Evolutionary conservation across 2,113 vertebrate genomes (phyloP).

Genomic region (Eubucco bourcierii): DNA sequence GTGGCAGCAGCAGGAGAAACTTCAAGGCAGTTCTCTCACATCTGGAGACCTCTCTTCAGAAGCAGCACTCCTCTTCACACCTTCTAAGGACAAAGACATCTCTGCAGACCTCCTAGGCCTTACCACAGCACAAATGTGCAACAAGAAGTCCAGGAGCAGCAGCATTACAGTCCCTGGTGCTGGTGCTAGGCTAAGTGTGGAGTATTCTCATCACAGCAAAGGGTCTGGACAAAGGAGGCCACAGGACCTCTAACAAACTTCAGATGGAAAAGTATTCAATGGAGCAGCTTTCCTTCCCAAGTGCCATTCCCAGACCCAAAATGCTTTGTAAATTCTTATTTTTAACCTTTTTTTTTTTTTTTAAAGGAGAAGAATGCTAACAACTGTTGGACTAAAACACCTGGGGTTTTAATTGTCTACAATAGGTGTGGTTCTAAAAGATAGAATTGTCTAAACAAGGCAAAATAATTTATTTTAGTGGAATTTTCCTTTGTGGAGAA

Average conservation of each 20-base stretch:
- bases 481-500: slow-evolving; percentile 62
- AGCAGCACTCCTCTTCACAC: not conserved
- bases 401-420: not conserved
- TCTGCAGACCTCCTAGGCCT: not conserved
- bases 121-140: not conserved
- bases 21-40: not conserved
- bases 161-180: not conserved
- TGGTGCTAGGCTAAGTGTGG: not conserved
- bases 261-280: slow-evolving; percentile 33
- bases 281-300: slow-evolving; percentile 23
- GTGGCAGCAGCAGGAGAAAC: not conserved
- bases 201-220: not conserved
- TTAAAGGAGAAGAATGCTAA: not conserved
- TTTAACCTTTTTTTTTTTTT: not conserved
- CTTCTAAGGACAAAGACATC: not conserved
- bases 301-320: slow-evolving; percentile 7
- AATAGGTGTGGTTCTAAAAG: not conserved
- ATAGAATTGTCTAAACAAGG: slow-evolving; percentile 1
- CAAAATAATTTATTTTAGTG: slow-evolving; percentile 51
- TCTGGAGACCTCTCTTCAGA: not conserved
- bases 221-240: not conserved
- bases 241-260: slow-evolving; percentile 20
- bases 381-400: not conserved
- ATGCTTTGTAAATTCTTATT: not conserved
- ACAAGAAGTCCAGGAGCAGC: not conserved